Evolutionary conservation across 2,797 vertebrate species (phyloP), one percentile per base, ranked within the genome.

Genomic region (Lycodopsis pacificus): DNA sequence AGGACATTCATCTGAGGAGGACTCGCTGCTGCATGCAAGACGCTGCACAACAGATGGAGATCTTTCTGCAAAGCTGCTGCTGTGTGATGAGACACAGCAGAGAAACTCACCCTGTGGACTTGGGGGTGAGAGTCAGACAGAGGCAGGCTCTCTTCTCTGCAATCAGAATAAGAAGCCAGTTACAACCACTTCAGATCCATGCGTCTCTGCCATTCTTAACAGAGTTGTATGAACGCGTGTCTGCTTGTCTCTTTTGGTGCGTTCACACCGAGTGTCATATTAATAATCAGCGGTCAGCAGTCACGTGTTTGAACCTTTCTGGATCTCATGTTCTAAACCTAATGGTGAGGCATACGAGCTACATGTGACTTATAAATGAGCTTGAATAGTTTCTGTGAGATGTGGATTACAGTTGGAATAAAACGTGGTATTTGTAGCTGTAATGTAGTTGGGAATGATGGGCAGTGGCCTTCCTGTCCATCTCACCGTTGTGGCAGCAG

Each of bases 91-190:
- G 64, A 38, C 22, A 8, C 51, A 65, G 72, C 64, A 46, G 46
- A 64, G 61, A 86, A 77, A 92, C 94, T 91, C 89, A 96, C 95
- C 95, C 94, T 76, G 93, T 87, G 81, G 94, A 88, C 89, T 94
- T 95, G 71, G 92, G 77, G 79, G 93, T 90, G 86, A 96, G 94
- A 36, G 95, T 95, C 90, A 96, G 93, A 87, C 95, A 94, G 73
- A 96, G 95, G 90, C 94, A 94, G 90, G 92, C 86, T 71, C 92
- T 92, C 84, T 96, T 96, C 75, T 94, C 96, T 96, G 93, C 71
- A 94, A 93, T 63, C 71, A 92, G 71, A 91, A 84, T 3, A 63
- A 80, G 78, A 78, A 63, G 30, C 22, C 48, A 17, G 65, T 88
- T 70, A 81, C 5, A 77, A 49, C 44, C 72, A 25, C 14, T 25